These are phyloP conservation scores for Eulithis testata DNA, from an alignment of 2,888 invertebrate genomes.

Conservation along the genomic window DNA sequence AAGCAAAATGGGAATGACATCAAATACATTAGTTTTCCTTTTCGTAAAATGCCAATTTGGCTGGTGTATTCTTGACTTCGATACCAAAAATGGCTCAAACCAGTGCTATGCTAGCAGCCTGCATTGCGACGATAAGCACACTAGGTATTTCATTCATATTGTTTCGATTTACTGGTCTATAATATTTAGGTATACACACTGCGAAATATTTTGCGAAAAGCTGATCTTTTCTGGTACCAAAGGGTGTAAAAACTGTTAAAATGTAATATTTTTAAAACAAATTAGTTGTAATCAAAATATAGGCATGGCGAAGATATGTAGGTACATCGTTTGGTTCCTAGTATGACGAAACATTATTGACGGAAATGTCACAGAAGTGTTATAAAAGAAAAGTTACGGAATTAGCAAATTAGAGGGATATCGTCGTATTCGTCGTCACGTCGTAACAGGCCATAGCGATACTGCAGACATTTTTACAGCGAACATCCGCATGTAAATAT, in stretches of 20 bases:
- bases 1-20: no score
- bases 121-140: constrained; percentile 32
- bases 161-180: constrained; percentile 20
- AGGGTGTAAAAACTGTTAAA: no score
- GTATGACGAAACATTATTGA: constrained; percentile 11
- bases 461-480: constrained; percentile 49
- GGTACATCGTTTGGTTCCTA: neutral
- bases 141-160: constrained; percentile 16
- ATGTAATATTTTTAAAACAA: no score
- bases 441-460: constrained; percentile 33
- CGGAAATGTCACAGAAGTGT: constrained; percentile 17
- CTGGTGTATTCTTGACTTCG: no score
- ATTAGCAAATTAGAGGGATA: constrained; percentile 28
- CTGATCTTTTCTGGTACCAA: neutral
- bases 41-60: no score
- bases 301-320: neutral
- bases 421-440: constrained; percentile 33
- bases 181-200: neutral
- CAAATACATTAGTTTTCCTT: no score
- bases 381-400: constrained; percentile 21
- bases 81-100: neutral
- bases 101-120: constrained; percentile 20
- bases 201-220: neutral
- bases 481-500: constrained; percentile 38
- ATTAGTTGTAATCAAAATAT: neutral